Evolutionary conservation across 2,797 vertebrate species (phyloP).

Genomic region (Cheirogaleus major): DNA sequence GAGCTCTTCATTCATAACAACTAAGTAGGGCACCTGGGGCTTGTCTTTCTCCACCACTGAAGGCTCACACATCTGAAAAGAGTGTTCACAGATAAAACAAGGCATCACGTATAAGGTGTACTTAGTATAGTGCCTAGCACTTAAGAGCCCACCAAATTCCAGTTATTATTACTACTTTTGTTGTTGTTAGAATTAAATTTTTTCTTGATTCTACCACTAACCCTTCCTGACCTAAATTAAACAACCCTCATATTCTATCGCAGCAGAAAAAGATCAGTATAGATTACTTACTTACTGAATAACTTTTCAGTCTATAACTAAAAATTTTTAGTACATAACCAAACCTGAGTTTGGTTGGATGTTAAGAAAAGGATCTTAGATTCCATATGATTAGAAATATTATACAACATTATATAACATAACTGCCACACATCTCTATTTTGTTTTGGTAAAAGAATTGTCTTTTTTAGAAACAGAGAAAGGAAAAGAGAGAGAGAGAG

Average conservation of each 20-base stretch:
- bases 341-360: background rate
- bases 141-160: background rate
- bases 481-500: background rate
- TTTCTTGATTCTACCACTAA: slow-evolving; percentile 26
- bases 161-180: background rate
- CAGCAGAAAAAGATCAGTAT: background rate
- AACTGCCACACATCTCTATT: background rate
- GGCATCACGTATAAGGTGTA: background rate
- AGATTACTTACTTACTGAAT: background rate
- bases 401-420: background rate
- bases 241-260: background rate
- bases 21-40: background rate
- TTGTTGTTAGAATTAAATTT: background rate
- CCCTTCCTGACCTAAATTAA: slow-evolving; percentile 51
- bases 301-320: background rate
- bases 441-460: slow-evolving; percentile 38
- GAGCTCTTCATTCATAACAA: background rate
- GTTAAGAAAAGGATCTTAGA: slow-evolving; percentile 5
- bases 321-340: background rate
- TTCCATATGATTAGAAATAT: slow-evolving; percentile 27
- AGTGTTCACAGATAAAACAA: background rate
- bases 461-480: background rate
- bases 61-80: background rate
- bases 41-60: background rate
- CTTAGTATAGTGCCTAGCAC: background rate